These are phyloP conservation scores for Oryzias sinensis DNA, from an alignment of 2,797 vertebrate genomes.

Conservation along the genomic window DNA sequence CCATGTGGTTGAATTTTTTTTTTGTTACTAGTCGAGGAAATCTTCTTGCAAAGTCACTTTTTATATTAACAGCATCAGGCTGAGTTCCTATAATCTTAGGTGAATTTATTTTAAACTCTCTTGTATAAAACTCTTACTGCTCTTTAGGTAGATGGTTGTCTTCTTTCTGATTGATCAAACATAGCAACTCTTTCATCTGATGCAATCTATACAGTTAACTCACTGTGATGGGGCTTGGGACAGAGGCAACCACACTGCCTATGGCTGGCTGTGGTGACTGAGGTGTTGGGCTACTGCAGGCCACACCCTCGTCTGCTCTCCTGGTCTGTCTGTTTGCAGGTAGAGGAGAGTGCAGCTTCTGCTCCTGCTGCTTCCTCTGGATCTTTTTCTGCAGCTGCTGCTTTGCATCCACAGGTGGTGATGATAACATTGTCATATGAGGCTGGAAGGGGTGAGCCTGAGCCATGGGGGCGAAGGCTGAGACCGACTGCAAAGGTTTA, in stretches of 20 bases:
- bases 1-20: no score
- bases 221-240: constrained; percentile 95
- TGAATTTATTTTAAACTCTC: no score
- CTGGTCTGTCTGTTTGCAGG: constrained; percentile 84
- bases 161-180: no score
- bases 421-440: constrained; percentile 87
- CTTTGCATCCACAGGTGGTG: constrained; percentile 92
- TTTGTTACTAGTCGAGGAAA: no score
- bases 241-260: constrained; percentile 91
- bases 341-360: constrained; percentile 91
- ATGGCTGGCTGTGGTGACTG: constrained; percentile 91
- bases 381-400: constrained; percentile 99
- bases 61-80: no score
- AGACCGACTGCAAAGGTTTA: constrained; percentile 84
- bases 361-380: constrained; percentile 98
- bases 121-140: no score
- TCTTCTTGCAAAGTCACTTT: no score
- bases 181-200: no score
- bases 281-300: constrained; percentile 86
- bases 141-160: no score
- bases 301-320: constrained; percentile 77
- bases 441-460: constrained; percentile 93
- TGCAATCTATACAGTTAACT: constrained; percentile 29
- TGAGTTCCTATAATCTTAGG: no score
- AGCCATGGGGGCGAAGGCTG: constrained; percentile 89